Evolutionary conservation across 2,888 invertebrate genomes (phyloP).

Genomic region (Fabriciana adippe): DNA sequence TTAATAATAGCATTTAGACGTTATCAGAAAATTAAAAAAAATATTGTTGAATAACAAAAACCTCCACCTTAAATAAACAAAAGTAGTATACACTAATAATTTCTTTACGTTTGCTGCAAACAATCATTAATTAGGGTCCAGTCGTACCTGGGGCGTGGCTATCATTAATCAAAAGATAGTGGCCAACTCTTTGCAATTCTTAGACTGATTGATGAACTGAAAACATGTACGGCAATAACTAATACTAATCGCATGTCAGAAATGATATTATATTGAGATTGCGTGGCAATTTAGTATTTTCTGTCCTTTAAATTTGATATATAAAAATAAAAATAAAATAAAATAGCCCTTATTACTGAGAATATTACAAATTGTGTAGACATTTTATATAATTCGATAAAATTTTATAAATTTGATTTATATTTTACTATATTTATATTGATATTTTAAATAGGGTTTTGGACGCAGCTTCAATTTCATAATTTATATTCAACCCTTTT

Average conservation of each 20-base stretch:
- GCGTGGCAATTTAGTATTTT: not conserved
- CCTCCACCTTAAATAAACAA: conserved; percentile 18
- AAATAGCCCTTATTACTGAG: too few species aligned
- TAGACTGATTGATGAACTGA: conserved; percentile 46
- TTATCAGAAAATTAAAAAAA: conserved; percentile 1
- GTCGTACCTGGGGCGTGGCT: conserved; percentile 51
- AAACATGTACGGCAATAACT: conserved; percentile 19
- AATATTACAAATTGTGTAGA: too few species aligned
- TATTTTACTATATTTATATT: too few species aligned
- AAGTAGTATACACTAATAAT: conserved; percentile 31
- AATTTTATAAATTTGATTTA: too few species aligned
- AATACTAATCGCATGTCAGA: conserved; percentile 12
- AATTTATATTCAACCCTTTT: too few species aligned
- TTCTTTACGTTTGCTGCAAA: conserved; percentile 44
- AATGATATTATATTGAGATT: not conserved
- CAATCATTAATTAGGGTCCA: conserved; percentile 54
- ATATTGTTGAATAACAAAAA: not conserved
- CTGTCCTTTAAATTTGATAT: too few species aligned
- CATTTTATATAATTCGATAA: too few species aligned
- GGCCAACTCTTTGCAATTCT: conserved; percentile 49
- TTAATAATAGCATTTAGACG: too few species aligned
- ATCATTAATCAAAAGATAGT: conserved; percentile 56
- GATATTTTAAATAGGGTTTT: too few species aligned
- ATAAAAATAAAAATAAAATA: too few species aligned
- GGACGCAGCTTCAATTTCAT: too few species aligned